Percentiles rank a stretch among this genome's conserved stretches.
phyloP scores from a whole-genome alignment of 2,113 vertebrate genomes.

The Epinephelus cyanopodus region DNA sequence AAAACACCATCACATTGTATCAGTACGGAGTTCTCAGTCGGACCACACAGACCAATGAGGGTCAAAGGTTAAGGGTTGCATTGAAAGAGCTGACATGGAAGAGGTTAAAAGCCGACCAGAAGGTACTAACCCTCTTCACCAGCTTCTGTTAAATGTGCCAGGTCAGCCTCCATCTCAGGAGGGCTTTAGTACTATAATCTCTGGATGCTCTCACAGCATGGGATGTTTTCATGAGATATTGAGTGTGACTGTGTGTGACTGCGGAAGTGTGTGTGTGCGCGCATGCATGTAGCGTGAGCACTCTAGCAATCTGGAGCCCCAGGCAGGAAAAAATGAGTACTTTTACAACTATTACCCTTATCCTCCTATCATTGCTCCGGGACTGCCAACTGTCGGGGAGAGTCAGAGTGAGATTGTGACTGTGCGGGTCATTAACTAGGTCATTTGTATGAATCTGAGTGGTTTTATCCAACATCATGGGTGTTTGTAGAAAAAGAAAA shows the following conservation, averaged over 20 bases:
- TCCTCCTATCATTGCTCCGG: conserved; percentile 32
- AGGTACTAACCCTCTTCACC: conserved; percentile 32
- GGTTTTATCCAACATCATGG: conserved; percentile 14
- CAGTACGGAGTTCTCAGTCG: not conserved
- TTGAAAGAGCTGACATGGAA: conserved; percentile 24
- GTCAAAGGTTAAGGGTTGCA: conserved; percentile 25
- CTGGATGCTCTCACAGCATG: conserved; percentile 41
- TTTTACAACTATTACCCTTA: conserved; percentile 46
- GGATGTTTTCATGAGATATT: conserved; percentile 52
- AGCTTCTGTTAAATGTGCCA: conserved; percentile 36
- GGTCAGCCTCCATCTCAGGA: conserved; percentile 60
- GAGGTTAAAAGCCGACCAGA: conserved; percentile 28
- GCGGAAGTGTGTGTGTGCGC: not conserved
- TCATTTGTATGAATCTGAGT: not conserved
- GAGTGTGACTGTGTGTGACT: not conserved
- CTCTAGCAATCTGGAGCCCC: conserved; percentile 35
- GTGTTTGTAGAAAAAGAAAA: not conserved
- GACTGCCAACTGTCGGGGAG: conserved; percentile 26
- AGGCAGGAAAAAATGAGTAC: conserved; percentile 19
- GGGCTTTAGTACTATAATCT: conserved; percentile 59
- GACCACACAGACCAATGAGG: not conserved
- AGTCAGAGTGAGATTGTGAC: not conserved
- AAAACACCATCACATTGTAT: not conserved
- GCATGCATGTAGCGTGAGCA: conserved; percentile 6
- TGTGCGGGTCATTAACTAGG: conserved; percentile 24